Percentiles rank a stretch among this genome's conserved stretches.
phyloP scores from a whole-genome alignment of 2,113 vertebrate species.

The Pipra filicauda region DNA sequence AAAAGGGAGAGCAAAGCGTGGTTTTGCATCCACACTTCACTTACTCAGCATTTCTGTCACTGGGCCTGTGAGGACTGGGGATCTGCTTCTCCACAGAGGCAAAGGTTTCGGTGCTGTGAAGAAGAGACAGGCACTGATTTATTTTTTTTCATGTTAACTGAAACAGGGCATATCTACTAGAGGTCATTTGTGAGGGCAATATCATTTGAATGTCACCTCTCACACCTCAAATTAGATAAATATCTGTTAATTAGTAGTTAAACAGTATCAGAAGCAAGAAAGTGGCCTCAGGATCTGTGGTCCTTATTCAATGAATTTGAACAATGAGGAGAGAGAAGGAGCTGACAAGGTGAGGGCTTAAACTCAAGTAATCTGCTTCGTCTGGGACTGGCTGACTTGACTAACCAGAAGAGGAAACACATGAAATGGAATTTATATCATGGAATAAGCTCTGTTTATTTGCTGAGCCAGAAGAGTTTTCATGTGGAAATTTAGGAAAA shows the following conservation, averaged over 20 bases:
- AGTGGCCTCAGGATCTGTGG: not conserved
- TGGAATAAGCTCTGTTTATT: not conserved
- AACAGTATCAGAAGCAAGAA: not conserved
- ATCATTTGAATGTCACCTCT: not conserved
- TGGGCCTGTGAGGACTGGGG: not conserved
- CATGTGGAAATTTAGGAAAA: not conserved
- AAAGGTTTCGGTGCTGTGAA: not conserved
- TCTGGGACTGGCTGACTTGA: not conserved
- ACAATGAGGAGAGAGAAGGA: not conserved
- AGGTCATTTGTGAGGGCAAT: not conserved
- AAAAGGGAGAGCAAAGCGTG: not conserved
- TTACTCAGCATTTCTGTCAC: not conserved
- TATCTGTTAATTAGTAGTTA: not conserved
- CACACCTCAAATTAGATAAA: not conserved
- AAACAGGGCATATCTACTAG: not conserved
- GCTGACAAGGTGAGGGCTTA: not conserved
- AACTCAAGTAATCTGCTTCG: not conserved
- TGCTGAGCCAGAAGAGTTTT: not conserved
- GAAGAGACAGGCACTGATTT: not conserved
- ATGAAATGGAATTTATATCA: not conserved
- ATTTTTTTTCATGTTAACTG: not conserved
- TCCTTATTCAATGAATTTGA: not conserved
- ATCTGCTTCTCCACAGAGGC: not conserved
- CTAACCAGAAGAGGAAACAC: not conserved
- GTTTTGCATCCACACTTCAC: not conserved